Evolutionary conservation across 1,140 invertebrate genomes (phyloP).

Genomic region (Drosophila truncata): DNA sequence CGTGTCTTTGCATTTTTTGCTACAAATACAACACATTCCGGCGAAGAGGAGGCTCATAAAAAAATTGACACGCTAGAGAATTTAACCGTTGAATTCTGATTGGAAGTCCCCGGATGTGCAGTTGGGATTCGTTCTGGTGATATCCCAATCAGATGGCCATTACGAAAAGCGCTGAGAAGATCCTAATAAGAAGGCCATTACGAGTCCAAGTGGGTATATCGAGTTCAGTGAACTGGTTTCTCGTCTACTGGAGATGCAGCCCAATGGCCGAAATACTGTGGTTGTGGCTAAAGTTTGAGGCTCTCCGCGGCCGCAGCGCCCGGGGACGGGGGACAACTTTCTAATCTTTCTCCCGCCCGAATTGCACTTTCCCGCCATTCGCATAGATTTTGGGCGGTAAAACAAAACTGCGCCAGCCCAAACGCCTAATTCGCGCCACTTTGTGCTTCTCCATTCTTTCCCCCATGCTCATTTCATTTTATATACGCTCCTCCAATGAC

Average conservation of each 20-base stretch:
- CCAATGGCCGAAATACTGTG: not conserved
- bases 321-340: slow-evolving; percentile 33
- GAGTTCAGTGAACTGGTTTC: slow-evolving; percentile 21
- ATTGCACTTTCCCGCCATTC: slow-evolving; percentile 79
- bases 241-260: slow-evolving; percentile 4
- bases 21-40: slow-evolving; percentile 61
- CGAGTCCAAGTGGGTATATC: not conserved
- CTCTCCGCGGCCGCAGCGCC: too few relatives aligned
- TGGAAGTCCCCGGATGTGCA: slow-evolving; percentile 6
- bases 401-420: slow-evolving; percentile 76
- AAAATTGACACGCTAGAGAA: slow-evolving; percentile 38
- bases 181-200: not conserved
- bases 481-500: slow-evolving; percentile 51
- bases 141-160: not conserved
- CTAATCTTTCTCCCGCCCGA: slow-evolving; percentile 64
- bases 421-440: slow-evolving; percentile 80
- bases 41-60: slow-evolving; percentile 26
- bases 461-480: slow-evolving; percentile 58
- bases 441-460: slow-evolving; percentile 69
- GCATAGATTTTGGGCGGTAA: slow-evolving; percentile 81
- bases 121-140: not conserved
- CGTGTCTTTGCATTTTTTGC: slow-evolving; percentile 79
- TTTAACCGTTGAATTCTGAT: slow-evolving; percentile 39
- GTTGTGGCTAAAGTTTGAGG: not conserved
- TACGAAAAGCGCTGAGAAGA: not conserved